Evolutionary conservation across 2,113 vertebrate genomes (phyloP), one percentile per base, ranked within the genome.

Genomic region (Rana temporaria): DNA sequence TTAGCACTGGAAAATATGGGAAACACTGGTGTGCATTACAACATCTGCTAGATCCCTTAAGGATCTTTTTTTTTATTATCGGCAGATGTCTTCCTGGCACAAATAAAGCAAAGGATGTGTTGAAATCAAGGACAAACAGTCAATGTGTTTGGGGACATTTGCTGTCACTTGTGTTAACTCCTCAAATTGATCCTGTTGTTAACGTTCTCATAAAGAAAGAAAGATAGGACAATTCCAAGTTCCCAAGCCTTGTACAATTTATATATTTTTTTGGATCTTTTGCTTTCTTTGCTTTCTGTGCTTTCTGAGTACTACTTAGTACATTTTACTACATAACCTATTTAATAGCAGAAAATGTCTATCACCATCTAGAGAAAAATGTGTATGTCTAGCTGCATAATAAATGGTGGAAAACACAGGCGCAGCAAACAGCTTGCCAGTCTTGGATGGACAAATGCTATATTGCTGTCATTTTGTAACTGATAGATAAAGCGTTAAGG

Each of bases 91-190:
- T 65, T 16, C 67, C 6, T 0, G 0, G 84, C 85, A 87, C 48
- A 78, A 68, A 77, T 4, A 53, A 77, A 60, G 0, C 18, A 0
- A 3, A 66, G 38, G 18, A 30, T 11, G 60, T n/a, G 68, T 26
- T 65, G 5, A 74, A 70, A 57, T 5, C 84, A 86, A 87, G 87
- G 85, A 83, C 85, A 22, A 1, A 2, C 15, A 1, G 16, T 12
- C 34, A 1, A 53, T 81, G 1, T 0, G 30, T 1, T 15, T 38
- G 71, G 34, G 0, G 0, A 24, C 53, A n/a, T 18, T 74, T 32
- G 0, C 0, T 30, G 74, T 52, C 82, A 73, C 76, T 26, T 55
- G 1, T 0, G 11, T 65, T 48, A 57, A 0, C 4, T 16, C 73
- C 5, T 59, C 0, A 0, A 56, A 0, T 0, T 76, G 81, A 30